These are phyloP conservation scores for Lasiurus borealis DNA, from an alignment of 2,113 vertebrate species.

Conservation along the genomic window DNA sequence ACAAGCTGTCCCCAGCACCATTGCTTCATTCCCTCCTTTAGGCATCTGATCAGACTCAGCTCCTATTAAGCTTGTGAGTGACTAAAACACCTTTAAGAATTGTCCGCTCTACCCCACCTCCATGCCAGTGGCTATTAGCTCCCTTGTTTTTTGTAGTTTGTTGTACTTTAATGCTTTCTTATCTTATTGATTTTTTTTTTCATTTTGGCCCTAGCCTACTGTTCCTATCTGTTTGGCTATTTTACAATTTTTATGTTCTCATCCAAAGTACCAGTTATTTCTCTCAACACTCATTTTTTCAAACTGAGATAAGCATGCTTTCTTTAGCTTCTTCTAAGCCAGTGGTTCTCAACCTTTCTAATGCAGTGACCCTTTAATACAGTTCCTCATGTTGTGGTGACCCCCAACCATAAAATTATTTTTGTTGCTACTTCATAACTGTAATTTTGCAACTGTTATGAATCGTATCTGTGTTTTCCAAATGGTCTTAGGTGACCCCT, in stretches of 20 bases:
- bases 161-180: conserved; percentile 19
- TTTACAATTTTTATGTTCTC: conserved; percentile 25
- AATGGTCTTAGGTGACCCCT: no score
- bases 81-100: not conserved
- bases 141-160: not conserved
- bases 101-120: not conserved
- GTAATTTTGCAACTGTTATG: no score
- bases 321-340: not conserved
- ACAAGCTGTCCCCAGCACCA: no score
- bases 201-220: not conserved
- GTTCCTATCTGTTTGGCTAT: not conserved
- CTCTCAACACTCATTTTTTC: not conserved
- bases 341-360: not conserved
- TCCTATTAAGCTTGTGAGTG: not conserved
- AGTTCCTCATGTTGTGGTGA: no score
- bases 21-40: not conserved
- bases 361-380: no score
- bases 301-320: not conserved
- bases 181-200: conserved; percentile 21
- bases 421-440: no score
- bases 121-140: not conserved
- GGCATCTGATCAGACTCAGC: not conserved
- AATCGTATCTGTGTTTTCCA: no score
- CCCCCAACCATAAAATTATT: no score
- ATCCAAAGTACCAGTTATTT: conserved; percentile 22